Base-by-base conservation (phyloP, 2,888 invertebrate genomes). In the Diaphora mendica region DNA sequence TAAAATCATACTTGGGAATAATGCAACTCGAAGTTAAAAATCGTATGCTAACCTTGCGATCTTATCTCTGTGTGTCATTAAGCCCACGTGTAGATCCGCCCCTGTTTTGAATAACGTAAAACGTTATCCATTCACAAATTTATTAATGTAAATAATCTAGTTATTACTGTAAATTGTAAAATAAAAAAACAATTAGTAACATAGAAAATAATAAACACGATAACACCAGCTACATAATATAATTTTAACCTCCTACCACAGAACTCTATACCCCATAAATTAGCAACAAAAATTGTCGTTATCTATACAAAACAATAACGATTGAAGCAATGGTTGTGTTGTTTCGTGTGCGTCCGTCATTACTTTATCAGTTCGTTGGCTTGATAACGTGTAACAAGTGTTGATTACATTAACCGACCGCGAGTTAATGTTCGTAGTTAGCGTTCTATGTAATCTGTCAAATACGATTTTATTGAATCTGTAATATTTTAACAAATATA, bases 401-500 rank as follows among this genome's bases (percentile, higher is more conserved):
- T 81, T 82, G 82, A 82, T 81, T 85, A 85, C 80, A 84, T 82
- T 85, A 86, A 85, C 81, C 80, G 76, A 85, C 81, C 79, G 76
- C 70, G 70, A 77, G 75, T 74, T 76, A 71, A 70, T 75, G 70
- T 72, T 72, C 71, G 64, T 79, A 78, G 73, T 69, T 76, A 73
- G 77, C 73, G 74, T 75, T 64, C 70, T 88, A 88, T 86, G 82
- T 90, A 89, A 86, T 86, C 83, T 86, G 87, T 90, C 87, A 89
- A 65, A 89, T 87, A 90, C 86, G 93, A 93, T 93, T 93, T 94
- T 94, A 95, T 94, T 93, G 94, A 94, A 94, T 94, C 94, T 93
- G 93, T 95, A 94, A 94, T 94, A 94, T 94, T 94, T 93, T 94
- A 95, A 94, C 94, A 94, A 94, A 95, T 94, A 95, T 94, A 95